A percentile compares a stretch with the other conserved stretches of the same genome.
phyloP scores from a whole-genome alignment of 2,113 vertebrate species.

The Phaethornis superciliosus region DNA sequence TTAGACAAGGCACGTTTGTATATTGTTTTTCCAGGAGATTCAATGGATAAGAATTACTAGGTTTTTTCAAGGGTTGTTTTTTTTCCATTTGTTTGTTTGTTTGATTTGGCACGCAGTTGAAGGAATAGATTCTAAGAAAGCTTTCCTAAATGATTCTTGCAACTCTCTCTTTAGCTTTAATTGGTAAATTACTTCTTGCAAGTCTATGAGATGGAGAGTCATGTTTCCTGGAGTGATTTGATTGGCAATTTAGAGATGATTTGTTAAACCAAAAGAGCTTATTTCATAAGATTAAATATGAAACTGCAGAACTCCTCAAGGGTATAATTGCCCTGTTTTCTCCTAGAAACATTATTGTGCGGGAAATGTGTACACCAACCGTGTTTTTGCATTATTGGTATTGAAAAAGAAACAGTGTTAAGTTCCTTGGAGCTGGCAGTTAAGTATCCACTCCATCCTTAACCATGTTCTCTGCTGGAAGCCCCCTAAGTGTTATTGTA shows the following conservation, averaged over 20 bases:
- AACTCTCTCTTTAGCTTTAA: slow-evolving; percentile 16
- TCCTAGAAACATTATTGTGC: background rate
- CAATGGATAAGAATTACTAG: background rate
- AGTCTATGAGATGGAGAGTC: slow-evolving; percentile 11
- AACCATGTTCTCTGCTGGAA: background rate
- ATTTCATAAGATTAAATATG: slow-evolving; percentile 43
- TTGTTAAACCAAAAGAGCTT: slow-evolving; percentile 17
- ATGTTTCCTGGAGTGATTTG: slow-evolving; percentile 43
- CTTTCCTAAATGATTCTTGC: background rate
- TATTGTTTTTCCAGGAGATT: background rate
- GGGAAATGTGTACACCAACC: background rate
- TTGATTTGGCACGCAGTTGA: background rate
- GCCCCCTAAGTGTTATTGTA: fast-evolving
- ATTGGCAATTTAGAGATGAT: slow-evolving; percentile 46
- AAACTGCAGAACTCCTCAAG: slow-evolving; percentile 38
- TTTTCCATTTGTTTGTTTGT: background rate
- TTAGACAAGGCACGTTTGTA: background rate
- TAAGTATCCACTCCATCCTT: background rate
- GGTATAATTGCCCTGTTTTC: slow-evolving; percentile 31
- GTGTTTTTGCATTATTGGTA: background rate
- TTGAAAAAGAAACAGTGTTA: background rate
- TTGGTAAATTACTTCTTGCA: slow-evolving; percentile 45
- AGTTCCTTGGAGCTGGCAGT: background rate
- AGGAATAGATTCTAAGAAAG: background rate
- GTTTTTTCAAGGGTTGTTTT: too few relatives aligned